phyloP scores from a whole-genome alignment of 2,888 invertebrate genomes.

The Cheilosia variabilis region DNA sequence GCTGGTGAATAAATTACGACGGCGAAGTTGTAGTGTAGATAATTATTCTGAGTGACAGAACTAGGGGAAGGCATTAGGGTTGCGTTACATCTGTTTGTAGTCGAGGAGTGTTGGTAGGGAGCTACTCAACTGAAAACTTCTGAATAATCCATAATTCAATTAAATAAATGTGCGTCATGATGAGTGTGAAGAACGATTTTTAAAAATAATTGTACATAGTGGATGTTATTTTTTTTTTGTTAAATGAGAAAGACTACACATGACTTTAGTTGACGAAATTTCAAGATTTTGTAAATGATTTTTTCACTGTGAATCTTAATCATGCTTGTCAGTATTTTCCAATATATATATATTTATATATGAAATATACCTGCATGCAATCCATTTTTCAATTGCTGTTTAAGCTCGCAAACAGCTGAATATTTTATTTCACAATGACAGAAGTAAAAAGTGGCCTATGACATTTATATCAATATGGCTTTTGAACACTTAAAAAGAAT shows the following conservation, averaged over 20 bases:
- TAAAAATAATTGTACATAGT: not conserved
- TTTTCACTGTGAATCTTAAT: no score
- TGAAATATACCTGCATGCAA: no score
- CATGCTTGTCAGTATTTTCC: no score
- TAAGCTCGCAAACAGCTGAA: no score
- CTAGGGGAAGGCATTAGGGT: not conserved
- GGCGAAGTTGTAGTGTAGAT: not conserved
- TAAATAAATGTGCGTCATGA: not conserved
- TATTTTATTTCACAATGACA: no score
- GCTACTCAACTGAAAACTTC: not conserved
- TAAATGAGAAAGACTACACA: not conserved
- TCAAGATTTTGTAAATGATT: no score
- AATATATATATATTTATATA: no score
- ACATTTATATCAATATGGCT: no score
- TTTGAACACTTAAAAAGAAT: no score
- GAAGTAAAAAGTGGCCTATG: no score
- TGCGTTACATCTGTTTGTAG: not conserved
- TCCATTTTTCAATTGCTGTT: no score
- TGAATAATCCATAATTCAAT: slow-evolving; percentile 4
- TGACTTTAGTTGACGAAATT: not conserved
- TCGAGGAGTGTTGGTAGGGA: not conserved
- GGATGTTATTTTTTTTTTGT: not conserved
- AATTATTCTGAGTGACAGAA: not conserved
- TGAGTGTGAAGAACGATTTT: not conserved
- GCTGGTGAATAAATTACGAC: slow-evolving; percentile 12